Evolutionary conservation across 2,113 vertebrate genomes (phyloP).

Genomic region (Laterallus jamaicensis): DNA sequence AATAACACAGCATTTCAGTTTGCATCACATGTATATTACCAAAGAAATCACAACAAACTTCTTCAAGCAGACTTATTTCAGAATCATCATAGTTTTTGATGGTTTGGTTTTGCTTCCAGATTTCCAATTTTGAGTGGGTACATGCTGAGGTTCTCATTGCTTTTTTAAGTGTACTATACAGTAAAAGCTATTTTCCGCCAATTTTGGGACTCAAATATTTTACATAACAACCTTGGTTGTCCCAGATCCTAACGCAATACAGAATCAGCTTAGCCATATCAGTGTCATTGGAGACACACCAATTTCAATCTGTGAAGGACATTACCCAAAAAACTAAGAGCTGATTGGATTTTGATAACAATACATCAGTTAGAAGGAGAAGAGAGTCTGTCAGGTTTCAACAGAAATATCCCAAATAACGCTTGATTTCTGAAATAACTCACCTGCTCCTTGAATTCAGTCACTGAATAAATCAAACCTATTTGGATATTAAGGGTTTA

Average conservation of each 20-base stretch:
- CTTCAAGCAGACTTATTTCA: background rate
- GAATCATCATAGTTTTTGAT: background rate
- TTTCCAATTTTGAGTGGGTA: background rate
- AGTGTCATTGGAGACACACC: background rate
- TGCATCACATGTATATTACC: fast-evolving
- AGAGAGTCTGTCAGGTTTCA: background rate
- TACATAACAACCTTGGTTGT: background rate
- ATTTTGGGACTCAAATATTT: background rate
- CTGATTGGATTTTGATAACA: background rate
- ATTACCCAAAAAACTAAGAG: background rate
- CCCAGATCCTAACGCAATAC: background rate
- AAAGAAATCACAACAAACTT: background rate
- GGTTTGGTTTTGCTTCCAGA: background rate
- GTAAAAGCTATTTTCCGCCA: background rate
- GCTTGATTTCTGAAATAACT: background rate
- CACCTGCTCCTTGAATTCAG: background rate
- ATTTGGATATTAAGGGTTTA: background rate
- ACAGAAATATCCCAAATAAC: background rate
- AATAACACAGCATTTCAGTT: background rate
- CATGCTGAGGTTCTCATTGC: background rate
- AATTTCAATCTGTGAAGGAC: background rate
- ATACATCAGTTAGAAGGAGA: background rate
- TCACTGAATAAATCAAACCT: background rate
- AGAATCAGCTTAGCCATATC: background rate
- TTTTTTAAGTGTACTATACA: background rate